These are phyloP conservation scores for Saguinus imperator DNA, from an alignment of 2,113 vertebrate species.

Conservation along the genomic window DNA sequence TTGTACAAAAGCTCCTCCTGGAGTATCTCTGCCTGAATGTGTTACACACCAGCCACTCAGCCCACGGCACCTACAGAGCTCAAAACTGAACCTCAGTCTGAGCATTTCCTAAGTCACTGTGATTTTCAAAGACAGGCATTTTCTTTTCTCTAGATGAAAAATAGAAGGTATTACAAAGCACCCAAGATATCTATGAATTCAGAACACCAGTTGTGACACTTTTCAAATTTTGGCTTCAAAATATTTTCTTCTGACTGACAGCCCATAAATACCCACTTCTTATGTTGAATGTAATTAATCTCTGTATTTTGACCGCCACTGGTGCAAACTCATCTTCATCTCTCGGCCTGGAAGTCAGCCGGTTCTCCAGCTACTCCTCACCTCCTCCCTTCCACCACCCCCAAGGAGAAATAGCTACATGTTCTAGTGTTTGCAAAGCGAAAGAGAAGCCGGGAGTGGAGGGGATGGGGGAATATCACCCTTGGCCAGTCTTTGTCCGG, in stretches of 20 bases:
- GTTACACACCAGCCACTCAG: fast-evolving
- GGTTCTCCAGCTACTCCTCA: not conserved
- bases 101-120: not conserved
- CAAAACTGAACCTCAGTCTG: not conserved
- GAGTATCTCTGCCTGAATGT: not conserved
- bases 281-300: slow-evolving; percentile 49
- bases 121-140: slow-evolving; percentile 45
- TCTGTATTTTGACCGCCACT: slow-evolving; percentile 32
- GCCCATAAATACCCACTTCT: slow-evolving; percentile 33
- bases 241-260: slow-evolving; percentile 65
- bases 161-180: not conserved
- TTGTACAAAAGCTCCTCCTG: not conserved
- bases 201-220: slow-evolving; percentile 61
- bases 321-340: not conserved
- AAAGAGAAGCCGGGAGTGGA: not conserved
- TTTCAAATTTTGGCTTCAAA: slow-evolving; percentile 62
- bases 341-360: not conserved
- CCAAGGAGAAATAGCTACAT: not conserved
- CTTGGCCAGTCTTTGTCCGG: not conserved
- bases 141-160: slow-evolving; percentile 48
- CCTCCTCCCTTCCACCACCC: not conserved
- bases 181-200: slow-evolving; percentile 51
- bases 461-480: too few relatives aligned
- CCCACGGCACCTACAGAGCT: not conserved
- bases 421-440: not conserved